A percentile compares a stretch with the other conserved stretches of the same genome.
These are phyloP conservation scores for Triplophysa bombifrons DNA, from an alignment of 2,797 vertebrate genomes.

Conservation along the genomic window DNA sequence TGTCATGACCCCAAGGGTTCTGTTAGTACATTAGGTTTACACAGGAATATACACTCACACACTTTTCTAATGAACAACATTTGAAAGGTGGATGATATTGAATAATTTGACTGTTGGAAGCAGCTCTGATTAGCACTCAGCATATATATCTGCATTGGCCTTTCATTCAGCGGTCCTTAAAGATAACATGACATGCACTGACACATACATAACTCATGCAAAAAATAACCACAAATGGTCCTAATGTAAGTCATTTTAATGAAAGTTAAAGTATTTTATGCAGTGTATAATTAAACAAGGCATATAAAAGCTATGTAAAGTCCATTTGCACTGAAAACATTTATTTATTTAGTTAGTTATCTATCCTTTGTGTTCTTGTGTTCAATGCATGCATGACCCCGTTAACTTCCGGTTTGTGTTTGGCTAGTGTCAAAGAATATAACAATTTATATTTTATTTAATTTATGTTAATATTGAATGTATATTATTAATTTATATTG, in stretches of 20 bases:
- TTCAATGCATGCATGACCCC: too few relatives aligned
- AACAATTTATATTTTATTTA: too few relatives aligned
- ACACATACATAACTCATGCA: constrained; percentile 24
- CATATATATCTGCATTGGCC: neutral
- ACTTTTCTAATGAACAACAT: neutral
- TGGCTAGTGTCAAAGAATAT: too few relatives aligned
- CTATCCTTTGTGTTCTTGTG: neutral
- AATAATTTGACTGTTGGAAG: neutral
- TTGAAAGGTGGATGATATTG: neutral
- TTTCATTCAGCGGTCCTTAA: neutral
- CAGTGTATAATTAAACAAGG: neutral
- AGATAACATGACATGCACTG: neutral
- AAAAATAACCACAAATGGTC: constrained; percentile 24
- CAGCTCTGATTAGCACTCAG: neutral
- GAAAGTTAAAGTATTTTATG: constrained; percentile 7
- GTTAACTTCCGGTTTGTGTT: too few relatives aligned
- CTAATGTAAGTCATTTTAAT: neutral
- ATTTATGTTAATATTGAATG: too few relatives aligned
- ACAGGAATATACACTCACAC: neutral
- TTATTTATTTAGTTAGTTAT: neutral
- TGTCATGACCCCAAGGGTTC: constrained; percentile 25
- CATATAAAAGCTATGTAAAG: neutral
- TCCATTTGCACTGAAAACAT: neutral
- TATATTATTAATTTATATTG: too few relatives aligned
- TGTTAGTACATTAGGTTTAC: neutral